These are phyloP conservation scores for Simalia tracyae DNA, from an alignment of 2,797 vertebrate species.

Conservation along the genomic window DNA sequence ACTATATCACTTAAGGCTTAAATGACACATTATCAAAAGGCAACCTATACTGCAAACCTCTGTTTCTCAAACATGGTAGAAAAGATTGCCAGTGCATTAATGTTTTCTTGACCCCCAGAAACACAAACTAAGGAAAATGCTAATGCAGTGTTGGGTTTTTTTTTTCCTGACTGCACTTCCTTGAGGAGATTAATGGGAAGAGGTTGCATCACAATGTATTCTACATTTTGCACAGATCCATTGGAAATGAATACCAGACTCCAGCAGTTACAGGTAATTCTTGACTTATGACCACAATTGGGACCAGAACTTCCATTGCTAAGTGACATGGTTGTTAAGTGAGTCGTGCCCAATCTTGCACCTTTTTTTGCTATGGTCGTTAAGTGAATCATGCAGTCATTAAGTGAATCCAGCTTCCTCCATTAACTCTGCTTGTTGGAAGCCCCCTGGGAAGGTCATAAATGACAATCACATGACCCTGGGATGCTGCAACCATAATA, in stretches of 20 bases:
- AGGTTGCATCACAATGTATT: not conserved
- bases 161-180: not conserved
- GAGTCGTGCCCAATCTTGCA: too few species aligned
- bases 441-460: too few species aligned
- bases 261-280: not conserved
- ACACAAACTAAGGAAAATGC: not conserved
- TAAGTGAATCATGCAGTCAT: too few species aligned
- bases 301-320: too few species aligned
- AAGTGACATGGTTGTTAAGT: too few species aligned
- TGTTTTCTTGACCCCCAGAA: not conserved
- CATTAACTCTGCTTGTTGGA: too few species aligned
- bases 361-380: too few species aligned
- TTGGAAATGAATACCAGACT: not conserved
- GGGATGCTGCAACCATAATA: too few species aligned
- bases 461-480: too few species aligned
- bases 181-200: not conserved
- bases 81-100: not conserved
- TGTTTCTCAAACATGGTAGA: not conserved
- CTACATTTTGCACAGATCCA: not conserved
- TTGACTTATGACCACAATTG: too few species aligned
- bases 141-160: not conserved
- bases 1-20: not conserved
- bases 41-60: not conserved
- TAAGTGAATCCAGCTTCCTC: too few species aligned
- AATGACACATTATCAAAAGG: not conserved